These are phyloP conservation scores for Corapipo altera DNA, from an alignment of 2,113 vertebrate genomes.

Conservation along the genomic window DNA sequence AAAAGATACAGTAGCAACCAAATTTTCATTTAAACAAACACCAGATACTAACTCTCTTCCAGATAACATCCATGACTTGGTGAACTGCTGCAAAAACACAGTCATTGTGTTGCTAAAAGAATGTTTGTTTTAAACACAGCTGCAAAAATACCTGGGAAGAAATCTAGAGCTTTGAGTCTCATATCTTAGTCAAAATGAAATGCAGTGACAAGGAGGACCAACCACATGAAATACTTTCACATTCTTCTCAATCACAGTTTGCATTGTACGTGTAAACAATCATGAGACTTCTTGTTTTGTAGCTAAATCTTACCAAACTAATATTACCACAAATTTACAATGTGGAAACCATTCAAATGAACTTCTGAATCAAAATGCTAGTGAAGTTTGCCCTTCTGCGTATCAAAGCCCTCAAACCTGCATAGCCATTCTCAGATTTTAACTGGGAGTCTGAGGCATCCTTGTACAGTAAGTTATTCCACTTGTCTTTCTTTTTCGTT, in stretches of 20 bases:
- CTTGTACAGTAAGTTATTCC: not conserved
- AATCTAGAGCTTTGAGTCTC: not conserved
- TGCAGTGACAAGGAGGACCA: not conserved
- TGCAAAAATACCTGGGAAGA: not conserved
- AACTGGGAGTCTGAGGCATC: not conserved
- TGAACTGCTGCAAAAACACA: not conserved
- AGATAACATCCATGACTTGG: not conserved
- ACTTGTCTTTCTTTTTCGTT: not conserved
- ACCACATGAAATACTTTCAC: not conserved
- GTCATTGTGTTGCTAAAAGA: not conserved
- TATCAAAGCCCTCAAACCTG: not conserved
- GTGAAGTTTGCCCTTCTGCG: not conserved
- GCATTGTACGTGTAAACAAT: not conserved
- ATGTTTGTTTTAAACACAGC: slow-evolving; percentile 14
- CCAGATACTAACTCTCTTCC: not conserved
- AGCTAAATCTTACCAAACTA: not conserved
- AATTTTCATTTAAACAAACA: slow-evolving; percentile 5
- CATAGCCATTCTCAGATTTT: not conserved
- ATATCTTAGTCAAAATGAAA: not conserved
- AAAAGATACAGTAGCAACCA: not conserved
- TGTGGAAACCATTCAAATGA: not conserved
- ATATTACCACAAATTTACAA: not conserved
- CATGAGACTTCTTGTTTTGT: not conserved
- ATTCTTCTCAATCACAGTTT: not conserved
- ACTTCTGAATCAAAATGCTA: not conserved